Base-by-base conservation (phyloP, 2,888 invertebrate species). In the Cerastis rubricosa region DNA sequence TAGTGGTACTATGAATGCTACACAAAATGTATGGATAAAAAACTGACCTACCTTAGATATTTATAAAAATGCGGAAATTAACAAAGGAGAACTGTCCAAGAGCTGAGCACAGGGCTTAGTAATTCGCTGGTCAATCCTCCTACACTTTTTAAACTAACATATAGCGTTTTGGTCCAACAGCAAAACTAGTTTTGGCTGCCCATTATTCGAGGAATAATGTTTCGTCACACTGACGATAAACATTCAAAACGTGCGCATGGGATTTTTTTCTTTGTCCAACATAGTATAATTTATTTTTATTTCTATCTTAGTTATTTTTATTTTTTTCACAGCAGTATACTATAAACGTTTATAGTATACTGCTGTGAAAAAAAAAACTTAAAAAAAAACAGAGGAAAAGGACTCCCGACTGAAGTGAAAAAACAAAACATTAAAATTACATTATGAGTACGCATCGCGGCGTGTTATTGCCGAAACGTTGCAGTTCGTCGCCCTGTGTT, bases 61-160 rank as follows among this genome's bases (percentile, higher is more conserved):
- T 78, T 47, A 66, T 43, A 51, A 69, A 76, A 64, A 64, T 14
- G 17, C 9, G 17, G 1, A 14, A 63, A 63, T 63, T 76, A 51
- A 71, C 45, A 75, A 72, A 68, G 71, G 74, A 80, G 84, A 72
- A 85, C 88, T 83, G 81, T 82, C 85, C 85, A 76, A 83, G 75
- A 85, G 78, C 86, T 87, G 85, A 35, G 80, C 84, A 78, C 61
- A 71, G 66, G 71, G 76, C 75, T 84, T 85, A 88, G 68, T 89
- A 87, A 89, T 89, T 77, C 80, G 68, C 47, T 59, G 63, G 70
- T 74, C 69, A 63, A 22, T 69, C 59, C 54, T 43, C 85, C 59
- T 51, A 75, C 79, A 86, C 85, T 87, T 90, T 92, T 89, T 92
- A 92, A 92, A 92, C 90, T 75, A 85, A 76, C 81, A 79, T 79